Evolutionary conservation across 2,797 vertebrate genomes (phyloP).

Genomic region (Hypotaenidia okinawae): DNA sequence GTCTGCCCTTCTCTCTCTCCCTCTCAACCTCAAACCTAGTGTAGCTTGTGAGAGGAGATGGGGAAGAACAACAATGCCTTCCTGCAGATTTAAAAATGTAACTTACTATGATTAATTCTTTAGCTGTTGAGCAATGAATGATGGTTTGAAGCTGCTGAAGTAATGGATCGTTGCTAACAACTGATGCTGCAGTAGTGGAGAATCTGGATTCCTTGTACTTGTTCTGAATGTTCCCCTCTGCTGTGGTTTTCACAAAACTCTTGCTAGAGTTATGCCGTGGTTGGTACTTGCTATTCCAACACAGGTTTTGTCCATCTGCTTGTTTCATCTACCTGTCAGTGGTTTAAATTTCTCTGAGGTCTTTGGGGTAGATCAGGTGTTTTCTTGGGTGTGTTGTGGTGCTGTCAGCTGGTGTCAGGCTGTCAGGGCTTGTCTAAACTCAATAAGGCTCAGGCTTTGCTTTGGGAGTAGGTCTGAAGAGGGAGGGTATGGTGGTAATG

Average conservation of each 20-base stretch:
- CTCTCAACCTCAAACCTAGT: background rate
- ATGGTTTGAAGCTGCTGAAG: background rate
- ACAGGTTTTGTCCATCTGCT: background rate
- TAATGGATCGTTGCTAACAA: background rate
- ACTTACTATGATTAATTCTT: background rate
- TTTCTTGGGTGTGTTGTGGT: background rate
- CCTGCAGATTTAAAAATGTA: background rate
- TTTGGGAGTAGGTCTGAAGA: background rate
- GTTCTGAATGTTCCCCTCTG: background rate
- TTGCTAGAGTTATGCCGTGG: background rate
- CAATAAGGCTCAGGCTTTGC: background rate
- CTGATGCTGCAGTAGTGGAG: background rate
- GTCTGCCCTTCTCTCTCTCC: background rate
- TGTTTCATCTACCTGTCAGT: background rate
- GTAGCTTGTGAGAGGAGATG: background rate
- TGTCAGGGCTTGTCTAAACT: background rate
- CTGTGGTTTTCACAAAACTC: background rate
- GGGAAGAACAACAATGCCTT: background rate
- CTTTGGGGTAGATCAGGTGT: background rate
- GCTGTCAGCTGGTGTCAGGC: background rate
- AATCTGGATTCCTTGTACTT: background rate
- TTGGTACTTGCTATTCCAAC: background rate
- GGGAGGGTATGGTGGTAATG: background rate
- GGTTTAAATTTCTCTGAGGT: background rate
- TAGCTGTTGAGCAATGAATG: background rate